Conservation (phyloP, 2,888 invertebrate species). For the Hydrotaea diabolus region DNA sequence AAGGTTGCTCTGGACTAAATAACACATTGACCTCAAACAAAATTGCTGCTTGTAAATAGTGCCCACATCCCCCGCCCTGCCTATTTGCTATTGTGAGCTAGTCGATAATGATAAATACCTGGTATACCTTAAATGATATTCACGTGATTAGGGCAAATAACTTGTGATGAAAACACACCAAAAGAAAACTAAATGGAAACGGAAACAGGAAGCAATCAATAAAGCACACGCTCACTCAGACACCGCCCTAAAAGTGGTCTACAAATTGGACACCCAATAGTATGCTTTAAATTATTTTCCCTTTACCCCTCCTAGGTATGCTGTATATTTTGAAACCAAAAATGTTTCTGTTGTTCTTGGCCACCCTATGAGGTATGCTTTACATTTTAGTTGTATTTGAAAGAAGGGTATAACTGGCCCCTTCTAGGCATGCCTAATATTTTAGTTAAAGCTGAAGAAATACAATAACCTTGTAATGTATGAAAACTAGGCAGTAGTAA, state of each 20-base stretch:
- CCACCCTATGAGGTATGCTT: too few species aligned
- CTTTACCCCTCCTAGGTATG: background rate
- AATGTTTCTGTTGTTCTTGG: too few species aligned
- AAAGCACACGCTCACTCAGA: background rate
- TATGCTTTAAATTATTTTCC: background rate
- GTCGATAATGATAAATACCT: background rate
- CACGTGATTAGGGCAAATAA: slow-evolving; percentile 6
- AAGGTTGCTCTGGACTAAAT: slow-evolving; percentile 32
- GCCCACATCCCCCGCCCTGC: too few species aligned
- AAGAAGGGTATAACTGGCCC: background rate
- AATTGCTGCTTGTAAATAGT: background rate
- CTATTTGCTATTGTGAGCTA: too few species aligned
- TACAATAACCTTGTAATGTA: background rate
- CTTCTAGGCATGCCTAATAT: background rate
- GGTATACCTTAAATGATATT: background rate
- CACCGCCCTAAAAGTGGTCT: background rate
- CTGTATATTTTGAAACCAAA: too few species aligned
- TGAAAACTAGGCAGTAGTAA: too few species aligned
- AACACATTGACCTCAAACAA: slow-evolving; percentile 63
- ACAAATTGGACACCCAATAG: background rate
- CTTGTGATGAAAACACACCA: background rate
- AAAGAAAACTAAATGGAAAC: slow-evolving; percentile 1
- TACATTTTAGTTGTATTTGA: background rate
- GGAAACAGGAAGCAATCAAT: background rate
- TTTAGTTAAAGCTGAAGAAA: background rate